Percentiles rank a stretch among this genome's conserved stretches.
phyloP scores from a whole-genome alignment of 2,888 invertebrate species.

The Antitype chi region DNA sequence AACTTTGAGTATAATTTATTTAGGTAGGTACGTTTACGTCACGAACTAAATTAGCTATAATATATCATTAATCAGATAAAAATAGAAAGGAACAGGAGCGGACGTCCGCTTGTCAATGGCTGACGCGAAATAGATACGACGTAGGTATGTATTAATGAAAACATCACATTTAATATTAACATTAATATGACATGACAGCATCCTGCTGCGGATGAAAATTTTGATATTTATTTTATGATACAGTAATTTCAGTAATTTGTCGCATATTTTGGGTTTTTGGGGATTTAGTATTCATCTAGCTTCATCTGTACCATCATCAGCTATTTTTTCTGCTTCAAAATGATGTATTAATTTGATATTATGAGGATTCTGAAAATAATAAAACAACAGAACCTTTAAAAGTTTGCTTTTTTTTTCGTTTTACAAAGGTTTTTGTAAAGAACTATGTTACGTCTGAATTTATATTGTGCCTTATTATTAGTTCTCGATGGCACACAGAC shows the following conservation, averaged over 20 bases:
- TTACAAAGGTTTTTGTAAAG: neutral
- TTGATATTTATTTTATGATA: neutral
- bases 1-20: neutral
- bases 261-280: neutral
- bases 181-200: conserved; percentile 42
- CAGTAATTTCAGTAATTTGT: neutral
- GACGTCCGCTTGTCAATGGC: conserved; percentile 54
- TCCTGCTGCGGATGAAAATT: conserved; percentile 15
- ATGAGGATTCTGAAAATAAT: neutral
- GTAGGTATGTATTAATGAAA: conserved; percentile 37
- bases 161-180: conserved; percentile 27
- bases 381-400: neutral
- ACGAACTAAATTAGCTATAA: conserved; percentile 11
- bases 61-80: conserved; percentile 44
- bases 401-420: no score
- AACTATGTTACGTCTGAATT: neutral
- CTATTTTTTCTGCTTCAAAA: neutral
- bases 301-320: neutral
- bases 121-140: conserved; percentile 16
- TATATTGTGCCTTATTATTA: neutral
- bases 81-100: conserved; percentile 46
- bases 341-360: neutral
- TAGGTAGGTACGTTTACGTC: neutral
- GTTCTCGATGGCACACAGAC: neutral
- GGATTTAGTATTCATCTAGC: neutral